Conservation (phyloP, 2,113 vertebrate genomes). For the Rousettus leschenaultii region DNA sequence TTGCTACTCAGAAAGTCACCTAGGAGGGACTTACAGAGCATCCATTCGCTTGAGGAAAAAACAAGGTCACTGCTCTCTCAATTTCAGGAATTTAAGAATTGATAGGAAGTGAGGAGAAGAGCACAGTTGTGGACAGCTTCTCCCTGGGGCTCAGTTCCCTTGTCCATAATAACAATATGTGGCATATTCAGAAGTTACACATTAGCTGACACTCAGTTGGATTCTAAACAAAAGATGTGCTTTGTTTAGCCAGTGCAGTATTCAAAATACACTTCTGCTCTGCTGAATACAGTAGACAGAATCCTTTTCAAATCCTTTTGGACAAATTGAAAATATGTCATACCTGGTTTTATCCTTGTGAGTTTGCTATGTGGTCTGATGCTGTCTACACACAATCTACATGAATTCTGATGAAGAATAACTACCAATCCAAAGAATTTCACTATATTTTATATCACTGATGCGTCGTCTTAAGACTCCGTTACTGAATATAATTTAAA, state of each 20-base stretch:
- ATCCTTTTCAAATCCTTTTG: background rate
- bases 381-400: background rate
- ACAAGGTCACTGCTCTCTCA: background rate
- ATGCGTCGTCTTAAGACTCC: background rate
- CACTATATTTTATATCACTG: background rate
- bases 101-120: background rate
- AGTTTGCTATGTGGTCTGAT: background rate
- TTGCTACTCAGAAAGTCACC: background rate
- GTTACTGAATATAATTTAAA: background rate
- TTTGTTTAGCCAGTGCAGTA: background rate
- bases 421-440: background rate
- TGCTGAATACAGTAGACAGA: background rate
- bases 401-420: background rate
- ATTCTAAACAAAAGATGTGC: background rate
- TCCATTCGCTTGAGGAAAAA: background rate
- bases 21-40: background rate
- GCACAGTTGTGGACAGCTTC: rapidly evolving
- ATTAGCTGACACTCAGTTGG: background rate
- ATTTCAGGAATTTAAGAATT: background rate
- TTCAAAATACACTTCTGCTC: background rate
- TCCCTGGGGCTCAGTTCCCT: background rate
- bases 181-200: background rate
- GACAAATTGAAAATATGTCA: background rate
- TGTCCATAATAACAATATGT: background rate
- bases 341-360: background rate